Conservation (phyloP, 2,888 invertebrate species). For the Protophormia terraenovae region DNA sequence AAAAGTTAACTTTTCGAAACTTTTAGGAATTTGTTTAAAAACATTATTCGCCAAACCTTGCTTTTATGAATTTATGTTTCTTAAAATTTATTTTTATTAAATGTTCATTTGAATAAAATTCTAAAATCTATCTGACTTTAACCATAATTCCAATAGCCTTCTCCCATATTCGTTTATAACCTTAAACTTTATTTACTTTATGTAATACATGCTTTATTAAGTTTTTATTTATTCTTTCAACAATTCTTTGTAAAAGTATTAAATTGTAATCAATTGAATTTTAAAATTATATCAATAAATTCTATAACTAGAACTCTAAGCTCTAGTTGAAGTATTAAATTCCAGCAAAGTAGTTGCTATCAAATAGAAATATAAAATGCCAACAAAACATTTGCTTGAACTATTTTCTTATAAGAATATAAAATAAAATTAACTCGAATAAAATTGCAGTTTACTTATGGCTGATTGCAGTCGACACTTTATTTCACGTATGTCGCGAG, state of each 20-base stretch:
- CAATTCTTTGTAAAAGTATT: neutral
- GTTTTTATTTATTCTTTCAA: neutral
- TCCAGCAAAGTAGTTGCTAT: neutral
- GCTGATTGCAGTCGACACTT: neutral
- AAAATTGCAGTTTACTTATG: slow-evolving; percentile 12
- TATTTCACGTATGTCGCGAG: slow-evolving; percentile 48
- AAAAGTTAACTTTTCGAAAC: no score
- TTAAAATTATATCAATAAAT: neutral
- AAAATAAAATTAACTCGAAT: neutral
- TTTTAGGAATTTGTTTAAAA: no score
- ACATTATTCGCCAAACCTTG: no score
- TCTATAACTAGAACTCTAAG: neutral
- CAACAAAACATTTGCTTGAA: slow-evolving; percentile 3
- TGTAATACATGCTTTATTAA: neutral
- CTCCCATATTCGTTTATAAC: neutral
- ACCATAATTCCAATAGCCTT: no score
- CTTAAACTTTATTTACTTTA: neutral
- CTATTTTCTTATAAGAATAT: neutral
- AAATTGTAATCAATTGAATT: neutral
- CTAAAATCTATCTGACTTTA: no score
- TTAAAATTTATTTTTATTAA: no score
- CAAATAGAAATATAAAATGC: neutral
- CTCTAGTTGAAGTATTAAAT: neutral
- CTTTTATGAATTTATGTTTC: no score
- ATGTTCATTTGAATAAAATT: no score